Conservation (phyloP, 2,797 vertebrate species). For the Micropoecilia bifurca region DNA sequence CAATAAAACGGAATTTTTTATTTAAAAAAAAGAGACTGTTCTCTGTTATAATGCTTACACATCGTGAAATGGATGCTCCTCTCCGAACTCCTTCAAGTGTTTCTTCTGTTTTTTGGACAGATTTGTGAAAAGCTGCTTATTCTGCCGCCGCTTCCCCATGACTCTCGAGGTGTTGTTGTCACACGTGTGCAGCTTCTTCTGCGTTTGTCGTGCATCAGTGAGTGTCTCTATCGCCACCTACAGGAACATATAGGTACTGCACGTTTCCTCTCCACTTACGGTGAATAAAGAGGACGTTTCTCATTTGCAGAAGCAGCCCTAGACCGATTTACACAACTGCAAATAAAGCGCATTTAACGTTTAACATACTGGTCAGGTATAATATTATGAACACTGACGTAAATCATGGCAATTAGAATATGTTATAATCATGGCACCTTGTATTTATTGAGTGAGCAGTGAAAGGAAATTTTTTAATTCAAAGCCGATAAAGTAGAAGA, state of each 20-base stretch:
- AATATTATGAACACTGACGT: background rate
- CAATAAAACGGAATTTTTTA: background rate
- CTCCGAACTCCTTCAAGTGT: conserved; percentile 94
- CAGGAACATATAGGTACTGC: conserved; percentile 33
- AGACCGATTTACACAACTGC: background rate
- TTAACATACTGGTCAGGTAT: background rate
- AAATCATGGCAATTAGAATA: background rate
- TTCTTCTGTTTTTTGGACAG: conserved; percentile 92
- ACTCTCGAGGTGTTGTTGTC: conserved; percentile 18
- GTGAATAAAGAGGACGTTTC: background rate
- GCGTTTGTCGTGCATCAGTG: background rate
- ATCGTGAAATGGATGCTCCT: conserved; percentile 92
- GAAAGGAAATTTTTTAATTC: background rate
- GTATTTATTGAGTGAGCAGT: background rate
- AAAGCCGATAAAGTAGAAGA: background rate
- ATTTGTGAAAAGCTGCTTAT: conserved; percentile 67
- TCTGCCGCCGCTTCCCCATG: conserved; percentile 89
- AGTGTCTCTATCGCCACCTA: background rate
- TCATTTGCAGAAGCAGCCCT: background rate
- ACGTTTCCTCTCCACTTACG: background rate
- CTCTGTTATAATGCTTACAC: conserved; percentile 69
- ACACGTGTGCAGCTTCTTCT: conserved; percentile 48
- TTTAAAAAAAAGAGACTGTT: too few species aligned
- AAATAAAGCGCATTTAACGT: background rate
- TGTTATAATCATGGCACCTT: background rate